These are phyloP conservation scores for Druon quercuslanigerum DNA, from an alignment of 1,140 invertebrate species.

Conservation along the genomic window DNA sequence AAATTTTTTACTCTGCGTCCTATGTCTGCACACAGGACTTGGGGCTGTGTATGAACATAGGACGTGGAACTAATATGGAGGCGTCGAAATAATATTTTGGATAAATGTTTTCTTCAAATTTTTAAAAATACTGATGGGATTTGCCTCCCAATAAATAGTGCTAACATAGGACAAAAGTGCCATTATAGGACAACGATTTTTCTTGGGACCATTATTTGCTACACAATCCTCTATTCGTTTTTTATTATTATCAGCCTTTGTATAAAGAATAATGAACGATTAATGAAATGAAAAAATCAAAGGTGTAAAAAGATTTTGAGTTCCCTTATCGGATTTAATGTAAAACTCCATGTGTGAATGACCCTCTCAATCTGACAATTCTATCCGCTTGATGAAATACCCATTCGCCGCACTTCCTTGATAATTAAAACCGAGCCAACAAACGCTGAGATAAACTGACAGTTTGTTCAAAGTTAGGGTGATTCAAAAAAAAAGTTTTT, in stretches of 20 bases:
- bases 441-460: conserved; percentile 16
- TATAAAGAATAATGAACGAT: not conserved
- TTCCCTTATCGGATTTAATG: not conserved
- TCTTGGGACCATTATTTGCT: not conserved
- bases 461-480: not conserved
- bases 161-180: too few relatives aligned
- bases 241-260: not conserved
- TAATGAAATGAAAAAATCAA: not conserved
- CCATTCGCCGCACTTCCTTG: conserved; percentile 20
- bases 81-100: too few relatives aligned
- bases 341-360: not conserved
- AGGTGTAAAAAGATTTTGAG: not conserved
- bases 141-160: too few relatives aligned
- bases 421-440: conserved; percentile 12
- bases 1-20: too few relatives aligned
- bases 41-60: too few relatives aligned
- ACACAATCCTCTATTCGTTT: not conserved
- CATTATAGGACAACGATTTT: too few relatives aligned
- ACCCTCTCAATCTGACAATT: conserved; percentile 14
- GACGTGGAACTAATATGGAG: too few relatives aligned
- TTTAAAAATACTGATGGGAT: too few relatives aligned
- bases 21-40: too few relatives aligned
- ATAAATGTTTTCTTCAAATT: too few relatives aligned
- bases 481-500: too few relatives aligned
- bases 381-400: conserved; percentile 19